A percentile compares a stretch with the other conserved stretches of the same genome.
Conservation (phyloP, 2,113 vertebrate genomes). For the Cettia cetti region DNA sequence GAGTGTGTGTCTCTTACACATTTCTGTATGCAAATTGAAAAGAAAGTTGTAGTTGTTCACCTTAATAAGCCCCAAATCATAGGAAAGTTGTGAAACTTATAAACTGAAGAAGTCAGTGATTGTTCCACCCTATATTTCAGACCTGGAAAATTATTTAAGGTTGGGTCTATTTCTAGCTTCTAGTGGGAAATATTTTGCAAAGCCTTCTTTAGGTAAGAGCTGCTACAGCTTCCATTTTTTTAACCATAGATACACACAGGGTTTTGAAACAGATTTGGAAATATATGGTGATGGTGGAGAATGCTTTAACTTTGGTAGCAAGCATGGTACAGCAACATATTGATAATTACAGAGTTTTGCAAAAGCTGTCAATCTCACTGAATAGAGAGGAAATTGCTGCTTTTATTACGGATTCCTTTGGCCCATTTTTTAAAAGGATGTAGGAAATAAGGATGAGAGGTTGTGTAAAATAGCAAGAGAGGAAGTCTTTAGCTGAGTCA, state of each 20-base stretch:
- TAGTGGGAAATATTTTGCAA: background rate
- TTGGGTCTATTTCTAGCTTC: background rate
- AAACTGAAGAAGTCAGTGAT: background rate
- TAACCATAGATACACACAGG: background rate
- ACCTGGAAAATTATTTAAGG: background rate
- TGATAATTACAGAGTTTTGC: background rate
- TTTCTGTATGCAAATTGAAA: background rate
- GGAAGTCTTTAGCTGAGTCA: background rate
- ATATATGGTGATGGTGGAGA: background rate
- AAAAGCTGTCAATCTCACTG: background rate
- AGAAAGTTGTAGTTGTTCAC: background rate
- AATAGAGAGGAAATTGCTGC: background rate
- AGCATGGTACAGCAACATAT: background rate
- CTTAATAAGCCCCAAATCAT: background rate
- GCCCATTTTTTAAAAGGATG: background rate
- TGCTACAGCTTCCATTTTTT: background rate
- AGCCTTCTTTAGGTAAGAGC: background rate
- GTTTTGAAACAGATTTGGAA: background rate
- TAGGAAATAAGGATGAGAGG: background rate
- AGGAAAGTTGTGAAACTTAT: background rate
- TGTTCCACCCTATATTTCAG: background rate
- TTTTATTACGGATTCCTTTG: background rate
- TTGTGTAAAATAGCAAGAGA: background rate
- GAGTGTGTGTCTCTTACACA: background rate
- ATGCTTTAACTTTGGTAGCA: background rate